Evolutionary conservation across 2,797 vertebrate genomes (phyloP), one percentile per base, ranked within the genome.

Genomic region (Argentina silus): DNA sequence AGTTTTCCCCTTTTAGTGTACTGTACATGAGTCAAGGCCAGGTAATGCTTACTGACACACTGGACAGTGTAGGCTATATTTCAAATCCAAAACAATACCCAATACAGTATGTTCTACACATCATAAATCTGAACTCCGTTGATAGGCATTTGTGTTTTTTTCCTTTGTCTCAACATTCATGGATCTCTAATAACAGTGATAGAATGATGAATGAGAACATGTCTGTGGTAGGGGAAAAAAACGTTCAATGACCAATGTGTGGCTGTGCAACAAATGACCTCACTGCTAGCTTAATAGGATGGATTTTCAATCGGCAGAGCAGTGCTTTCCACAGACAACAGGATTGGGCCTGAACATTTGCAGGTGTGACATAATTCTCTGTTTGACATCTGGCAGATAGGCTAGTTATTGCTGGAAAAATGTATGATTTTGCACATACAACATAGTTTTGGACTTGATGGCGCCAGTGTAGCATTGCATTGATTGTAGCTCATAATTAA

Each of bases 261-360:
- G 57, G 11, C 42, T 23, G 53, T 73, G 69, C 67, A 78, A 74
- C 48, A 69, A 69, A 76, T 79, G 76, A 76, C 51, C 55, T 80
- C 73, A 78, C 64, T 21, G 68, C 62, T 15, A 55, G 50, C 61
- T 69, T 68, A 12, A 61, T 51, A 19, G 53, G 42, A 55, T 75
- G 23, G 36, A 70, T 57, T 15, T 50, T 6, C 45, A 15, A 48
- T 57, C 59, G 78, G 55, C 63, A 61, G 70, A 23, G 45, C 50
- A 48, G 17, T 44, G 55, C 50, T 62, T 62, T 51, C 56, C 65
- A 53, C 14, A 67, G 17, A 64, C 43, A 43, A 44, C n/a, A 56
- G 47, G 7, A 1, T 27, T 50, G 45, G 56, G 42, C 36, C 15
- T 53, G 27, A 70, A 11, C 14, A 67, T 59, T 44, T 72, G 45